phyloP scores from a whole-genome alignment of 2,888 invertebrate species.

The Leptopilina myrica region DNA sequence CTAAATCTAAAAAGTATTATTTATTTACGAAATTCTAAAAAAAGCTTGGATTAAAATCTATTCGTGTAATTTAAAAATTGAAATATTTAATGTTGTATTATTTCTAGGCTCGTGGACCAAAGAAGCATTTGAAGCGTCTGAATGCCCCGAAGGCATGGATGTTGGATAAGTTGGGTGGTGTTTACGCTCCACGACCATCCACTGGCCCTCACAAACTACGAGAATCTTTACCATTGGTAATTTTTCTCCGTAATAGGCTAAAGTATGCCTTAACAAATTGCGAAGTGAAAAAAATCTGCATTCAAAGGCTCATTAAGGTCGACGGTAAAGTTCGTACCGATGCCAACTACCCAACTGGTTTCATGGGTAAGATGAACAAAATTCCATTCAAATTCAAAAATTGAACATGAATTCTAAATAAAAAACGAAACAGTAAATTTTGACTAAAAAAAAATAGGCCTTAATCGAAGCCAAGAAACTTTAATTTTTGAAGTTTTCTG shows the following conservation, averaged over 20 bases:
- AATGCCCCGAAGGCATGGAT: slow-evolving; percentile 99
- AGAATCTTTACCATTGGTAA: slow-evolving; percentile 96
- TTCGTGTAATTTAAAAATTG: background rate
- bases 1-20: too few relatives aligned
- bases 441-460: slow-evolving; percentile 56
- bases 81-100: background rate
- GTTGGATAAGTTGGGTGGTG: slow-evolving; percentile 99
- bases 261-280: slow-evolving; percentile 98
- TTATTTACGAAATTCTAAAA: too few relatives aligned
- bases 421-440: too few relatives aligned
- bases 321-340: slow-evolving; percentile 99
- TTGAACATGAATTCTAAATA: too few relatives aligned
- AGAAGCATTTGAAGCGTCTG: slow-evolving; percentile 99
- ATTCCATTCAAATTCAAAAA: background rate
- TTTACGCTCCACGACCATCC: slow-evolving; percentile 97
- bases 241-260: slow-evolving; percentile 97
- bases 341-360: slow-evolving; percentile 97
- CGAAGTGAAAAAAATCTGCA: slow-evolving; percentile 98
- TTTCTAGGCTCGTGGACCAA: slow-evolving; percentile 96
- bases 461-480: slow-evolving; percentile 67
- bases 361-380: slow-evolving; percentile 90
- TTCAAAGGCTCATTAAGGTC: slow-evolving; percentile 98
- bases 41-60: too few relatives aligned
- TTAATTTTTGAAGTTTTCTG: slow-evolving; percentile 60
- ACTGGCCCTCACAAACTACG: slow-evolving; percentile 98